Base-by-base conservation (phyloP, 2,797 vertebrate genomes). In the Meriones psammophilus region DNA sequence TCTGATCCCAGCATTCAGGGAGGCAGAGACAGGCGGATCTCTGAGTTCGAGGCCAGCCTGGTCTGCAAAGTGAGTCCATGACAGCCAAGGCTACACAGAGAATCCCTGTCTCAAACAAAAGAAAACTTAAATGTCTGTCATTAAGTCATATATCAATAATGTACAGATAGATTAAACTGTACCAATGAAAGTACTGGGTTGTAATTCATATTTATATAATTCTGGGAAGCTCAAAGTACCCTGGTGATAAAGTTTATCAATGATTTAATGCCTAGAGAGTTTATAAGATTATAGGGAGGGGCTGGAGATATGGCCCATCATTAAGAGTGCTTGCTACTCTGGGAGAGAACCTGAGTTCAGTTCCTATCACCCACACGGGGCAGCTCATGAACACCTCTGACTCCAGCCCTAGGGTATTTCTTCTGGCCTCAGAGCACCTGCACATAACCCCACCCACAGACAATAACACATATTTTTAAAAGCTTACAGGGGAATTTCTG, bases 121-220 rank as follows among this genome's bases (percentile, higher is more conserved):
- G 50, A 10, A 50, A 50, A 94, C 58, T 10, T 50, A 74, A 76
- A 91, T 74, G 24, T 42, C 15, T 24, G 26, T 56, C 83, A 22
- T 18, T 24, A 86, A 83, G 36, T 18, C 79, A 68, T 8, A 39
- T 62, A 93, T 91, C 76, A 80, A 28, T 66, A 62, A 85, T 76
- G 42, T 30, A 86, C 73, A 80, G n/a, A 85, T 5, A 50, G 66
- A 10, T 39, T 62, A 92, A 87, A 87, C 33, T 30, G 36, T 24
- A 66, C 8, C 42, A 73, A 85, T 42, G 74, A 88, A 60, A 46
- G 42, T 28, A 64, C 1, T 26, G 36, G 8, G 22, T 86, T 69
- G 14, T 81, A 88, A 95, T 78, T 88, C 39, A 74, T 3, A 95
- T 33, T 76, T 71, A 89, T 3, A 17, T 81, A 88, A 95, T 78